Evolutionary conservation across 2,888 invertebrate species (phyloP).

Genomic region (Eupithecia vulgata): DNA sequence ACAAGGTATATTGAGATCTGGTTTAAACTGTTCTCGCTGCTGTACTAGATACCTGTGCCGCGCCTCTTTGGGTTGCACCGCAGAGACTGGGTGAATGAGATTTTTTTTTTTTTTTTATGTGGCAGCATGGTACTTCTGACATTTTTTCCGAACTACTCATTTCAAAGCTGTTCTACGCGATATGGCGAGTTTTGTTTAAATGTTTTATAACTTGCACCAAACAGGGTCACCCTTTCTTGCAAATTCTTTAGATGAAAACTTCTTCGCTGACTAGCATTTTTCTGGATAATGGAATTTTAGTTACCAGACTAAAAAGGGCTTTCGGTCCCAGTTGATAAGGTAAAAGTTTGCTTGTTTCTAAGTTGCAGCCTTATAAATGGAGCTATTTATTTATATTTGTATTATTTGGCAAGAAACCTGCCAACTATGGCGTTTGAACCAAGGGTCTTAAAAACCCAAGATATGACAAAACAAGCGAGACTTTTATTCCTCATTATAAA

Average conservation of each 20-base stretch:
- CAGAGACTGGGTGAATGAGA: too few relatives aligned
- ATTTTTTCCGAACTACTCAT: neutral
- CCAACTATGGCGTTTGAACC: neutral
- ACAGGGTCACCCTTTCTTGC: conserved; percentile 7
- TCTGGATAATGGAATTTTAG: conserved; percentile 1
- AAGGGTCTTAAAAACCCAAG: neutral
- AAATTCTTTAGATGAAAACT: conserved; percentile 6
- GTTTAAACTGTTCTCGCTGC: too few relatives aligned
- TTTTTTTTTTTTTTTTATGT: too few relatives aligned
- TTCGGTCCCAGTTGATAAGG: neutral
- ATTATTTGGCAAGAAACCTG: neutral
- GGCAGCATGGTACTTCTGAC: too few relatives aligned
- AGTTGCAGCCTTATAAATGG: neutral
- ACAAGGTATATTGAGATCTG: too few relatives aligned
- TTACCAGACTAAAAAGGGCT: neutral
- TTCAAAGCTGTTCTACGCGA: neutral
- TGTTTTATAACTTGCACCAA: neutral
- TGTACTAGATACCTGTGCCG: too few relatives aligned
- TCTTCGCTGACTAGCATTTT: conserved; percentile 12
- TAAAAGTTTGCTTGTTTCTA: neutral
- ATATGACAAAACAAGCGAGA: neutral
- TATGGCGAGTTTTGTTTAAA: neutral
- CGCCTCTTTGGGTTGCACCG: too few relatives aligned
- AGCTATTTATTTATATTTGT: neutral
- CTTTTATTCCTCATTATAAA: neutral